Evolutionary conservation across 2,888 invertebrate genomes (phyloP), one percentile per base, ranked within the genome.

Genomic region (Spialia ferax): DNA sequence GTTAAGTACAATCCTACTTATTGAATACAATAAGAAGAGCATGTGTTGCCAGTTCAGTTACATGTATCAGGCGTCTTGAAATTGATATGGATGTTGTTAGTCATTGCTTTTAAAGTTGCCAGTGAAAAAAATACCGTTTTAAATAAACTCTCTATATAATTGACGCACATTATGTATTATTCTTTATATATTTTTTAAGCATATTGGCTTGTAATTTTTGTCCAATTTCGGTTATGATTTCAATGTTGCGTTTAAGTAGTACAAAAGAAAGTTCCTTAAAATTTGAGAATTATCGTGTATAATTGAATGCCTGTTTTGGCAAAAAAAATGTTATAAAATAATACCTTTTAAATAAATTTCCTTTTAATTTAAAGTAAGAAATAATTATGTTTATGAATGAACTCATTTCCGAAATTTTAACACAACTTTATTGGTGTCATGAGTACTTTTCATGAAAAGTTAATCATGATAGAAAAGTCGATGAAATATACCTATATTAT

Each of bases 181-280:
- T 42, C 3, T 15, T 42, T 15, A 32, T 2, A 5, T 15, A 15
- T 15, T 42, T 42, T 42, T 42, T 42, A 15, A 42, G 15, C 42
- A 7, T 42, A 45, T 45, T 45, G 45, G 18, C 45, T 45, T 45
- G 18, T 29, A 26, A 23, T 54, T 26, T 65, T 11, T 13, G 35
- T 65, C 10, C 2, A 59, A 35, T 66, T 50, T 59, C 38, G 42
- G 42, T 15, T 15, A 50, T 22, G 4, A 59, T 66, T 57, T 50
- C 15, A 15, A 15, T 54, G 42, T 66, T 66, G 65, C 52, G 52
- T 66, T 66, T 59, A 66, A 52, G 59, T 66, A 66, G 65, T 66
- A 66, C 65, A 66, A 66, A 66, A 29, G 32, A 54, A 66, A 66
- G 65, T 66, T 66, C 65, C 65, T 65, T 65, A 59, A 15, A 42